A percentile compares a stretch with the other conserved stretches of the same genome.
Conservation (phyloP, 2,888 invertebrate species). For the Coelinius sp. region DNA sequence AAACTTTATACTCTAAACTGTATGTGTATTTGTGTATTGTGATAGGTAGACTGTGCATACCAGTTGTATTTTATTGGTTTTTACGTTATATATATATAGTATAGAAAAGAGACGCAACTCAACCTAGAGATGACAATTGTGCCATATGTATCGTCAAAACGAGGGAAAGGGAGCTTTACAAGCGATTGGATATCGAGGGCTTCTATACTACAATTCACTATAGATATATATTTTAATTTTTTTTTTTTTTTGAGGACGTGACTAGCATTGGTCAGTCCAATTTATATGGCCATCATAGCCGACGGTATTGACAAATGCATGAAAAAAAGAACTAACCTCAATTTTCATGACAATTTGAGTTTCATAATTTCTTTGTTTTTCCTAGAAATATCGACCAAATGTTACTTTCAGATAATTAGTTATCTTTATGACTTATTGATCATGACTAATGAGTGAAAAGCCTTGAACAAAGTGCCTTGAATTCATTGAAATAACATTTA, state of each 20-base stretch:
- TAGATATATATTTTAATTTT: slow-evolving; percentile 26
- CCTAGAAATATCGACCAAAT: too few species aligned
- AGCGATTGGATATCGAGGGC: slow-evolving; percentile 47
- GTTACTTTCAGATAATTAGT: neutral
- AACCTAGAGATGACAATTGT: slow-evolving; percentile 15
- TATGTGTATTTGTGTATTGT: neutral
- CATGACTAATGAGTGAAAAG: too few species aligned
- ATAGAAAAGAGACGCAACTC: slow-evolving; percentile 40
- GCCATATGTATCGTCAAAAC: slow-evolving; percentile 20
- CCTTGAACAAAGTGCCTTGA: too few species aligned
- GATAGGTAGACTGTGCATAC: slow-evolving; percentile 7
- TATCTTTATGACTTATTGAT: too few species aligned
- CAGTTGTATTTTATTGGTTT: slow-evolving; percentile 31
- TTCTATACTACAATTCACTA: slow-evolving; percentile 38
- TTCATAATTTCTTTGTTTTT: neutral
- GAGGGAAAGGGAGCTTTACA: slow-evolving; percentile 42
- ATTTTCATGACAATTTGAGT: neutral
- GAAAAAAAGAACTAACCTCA: slow-evolving; percentile 4
- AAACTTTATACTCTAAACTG: slow-evolving; percentile 8
- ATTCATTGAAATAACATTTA: too few species aligned
- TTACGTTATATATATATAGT: slow-evolving; percentile 47
- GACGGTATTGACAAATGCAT: neutral
- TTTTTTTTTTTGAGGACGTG: slow-evolving; percentile 23
- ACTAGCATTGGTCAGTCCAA: neutral
- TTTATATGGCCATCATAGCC: neutral